Conservation (phyloP, 92 coral and sea anemone species). For the Epizoanthus ramosus region DNA sequence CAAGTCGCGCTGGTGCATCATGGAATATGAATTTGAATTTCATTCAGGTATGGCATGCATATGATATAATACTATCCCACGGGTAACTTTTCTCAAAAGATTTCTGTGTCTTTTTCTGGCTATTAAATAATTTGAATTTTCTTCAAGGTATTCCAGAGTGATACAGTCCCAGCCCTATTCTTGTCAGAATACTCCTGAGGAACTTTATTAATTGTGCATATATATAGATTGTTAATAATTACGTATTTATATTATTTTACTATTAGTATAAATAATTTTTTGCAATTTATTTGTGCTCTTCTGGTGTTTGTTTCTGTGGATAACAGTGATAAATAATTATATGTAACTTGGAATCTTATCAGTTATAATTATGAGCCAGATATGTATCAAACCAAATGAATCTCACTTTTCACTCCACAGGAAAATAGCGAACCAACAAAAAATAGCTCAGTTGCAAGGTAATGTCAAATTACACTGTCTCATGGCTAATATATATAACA, state of each 20-base stretch:
- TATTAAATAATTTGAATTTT: background rate
- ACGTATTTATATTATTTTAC: background rate
- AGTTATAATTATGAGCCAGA: background rate
- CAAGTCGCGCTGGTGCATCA: constrained; percentile 89
- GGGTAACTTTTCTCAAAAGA: too few relatives aligned
- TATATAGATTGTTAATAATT: too few relatives aligned
- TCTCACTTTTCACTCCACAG: constrained; percentile 24
- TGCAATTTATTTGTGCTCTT: too few relatives aligned
- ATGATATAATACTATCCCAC: background rate
- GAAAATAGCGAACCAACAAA: constrained; percentile 85
- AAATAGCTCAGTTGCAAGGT: constrained; percentile 77
- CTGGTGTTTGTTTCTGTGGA: too few relatives aligned
- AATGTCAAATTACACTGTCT: background rate
- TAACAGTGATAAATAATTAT: too few relatives aligned
- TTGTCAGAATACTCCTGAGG: too few relatives aligned
- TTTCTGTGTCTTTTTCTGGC: too few relatives aligned
- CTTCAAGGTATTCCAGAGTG: background rate
- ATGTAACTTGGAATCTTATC: too few relatives aligned
- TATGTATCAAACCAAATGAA: too few relatives aligned
- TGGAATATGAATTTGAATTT: constrained; percentile 80
- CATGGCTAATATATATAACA: too few relatives aligned
- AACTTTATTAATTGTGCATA: too few relatives aligned
- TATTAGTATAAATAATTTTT: background rate
- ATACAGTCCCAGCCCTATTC: too few relatives aligned
- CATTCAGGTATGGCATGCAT: constrained; percentile 66